A percentile compares a stretch with the other conserved stretches of the same genome.
phyloP scores from a whole-genome alignment of 2,113 vertebrate genomes.

The Hassar affinis region DNA sequence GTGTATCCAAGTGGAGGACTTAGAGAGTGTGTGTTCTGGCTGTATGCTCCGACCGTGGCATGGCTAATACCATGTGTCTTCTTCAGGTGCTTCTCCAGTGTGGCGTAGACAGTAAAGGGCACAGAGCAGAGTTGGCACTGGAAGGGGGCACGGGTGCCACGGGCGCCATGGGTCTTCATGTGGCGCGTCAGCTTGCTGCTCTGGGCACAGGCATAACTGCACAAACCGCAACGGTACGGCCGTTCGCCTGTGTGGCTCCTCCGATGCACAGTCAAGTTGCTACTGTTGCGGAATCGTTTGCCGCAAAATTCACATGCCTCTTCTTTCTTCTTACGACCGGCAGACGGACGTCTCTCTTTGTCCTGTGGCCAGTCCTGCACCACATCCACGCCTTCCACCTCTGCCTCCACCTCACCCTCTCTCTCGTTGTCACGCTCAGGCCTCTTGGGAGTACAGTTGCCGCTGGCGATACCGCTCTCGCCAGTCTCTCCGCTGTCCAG shows the following conservation, averaged over 20 bases:
- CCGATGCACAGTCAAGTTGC: conserved; percentile 85
- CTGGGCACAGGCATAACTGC: conserved; percentile 83
- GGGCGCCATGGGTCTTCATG: conserved; percentile 83
- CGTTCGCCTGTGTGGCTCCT: conserved; percentile 83
- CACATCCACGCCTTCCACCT: conserved; percentile 58
- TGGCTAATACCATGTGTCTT: conserved; percentile 76
- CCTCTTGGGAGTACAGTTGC: conserved; percentile 77
- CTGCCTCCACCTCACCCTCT: conserved; percentile 65
- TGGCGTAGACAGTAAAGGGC: conserved; percentile 82
- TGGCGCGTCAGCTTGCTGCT: conserved; percentile 87
- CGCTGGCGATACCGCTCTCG: conserved; percentile 77
- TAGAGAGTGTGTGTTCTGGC: conserved; percentile 37
- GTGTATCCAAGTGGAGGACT: conserved; percentile 54
- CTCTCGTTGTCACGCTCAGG: conserved; percentile 64
- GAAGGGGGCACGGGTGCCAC: conserved; percentile 73
- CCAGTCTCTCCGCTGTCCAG: conserved; percentile 86
- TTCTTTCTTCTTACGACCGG: conserved; percentile 64
- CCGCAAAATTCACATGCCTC: conserved; percentile 84
- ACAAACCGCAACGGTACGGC: conserved; percentile 80
- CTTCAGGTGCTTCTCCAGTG: conserved; percentile 84
- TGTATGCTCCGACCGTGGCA: conserved; percentile 65
- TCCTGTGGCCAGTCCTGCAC: conserved; percentile 71
- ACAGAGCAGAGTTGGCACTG: conserved; percentile 79
- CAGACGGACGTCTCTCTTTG: conserved; percentile 58
- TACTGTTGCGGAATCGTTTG: conserved; percentile 83